Base-by-base conservation (phyloP, 37 sponge, comb jelly and placozoan genomes). In the Hormiphora californensis region DNA sequence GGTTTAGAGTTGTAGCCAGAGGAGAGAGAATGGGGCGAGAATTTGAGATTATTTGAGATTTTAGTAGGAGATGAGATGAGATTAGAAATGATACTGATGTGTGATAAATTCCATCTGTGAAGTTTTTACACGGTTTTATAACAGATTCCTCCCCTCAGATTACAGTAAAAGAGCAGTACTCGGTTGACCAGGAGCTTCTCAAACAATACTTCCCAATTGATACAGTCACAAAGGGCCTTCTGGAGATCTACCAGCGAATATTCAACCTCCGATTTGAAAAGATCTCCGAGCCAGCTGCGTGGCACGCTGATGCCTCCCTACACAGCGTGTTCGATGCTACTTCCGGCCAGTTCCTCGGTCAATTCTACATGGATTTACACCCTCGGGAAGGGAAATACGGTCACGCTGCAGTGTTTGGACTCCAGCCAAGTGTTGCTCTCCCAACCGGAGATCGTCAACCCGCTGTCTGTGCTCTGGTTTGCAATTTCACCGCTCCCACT, bases 351-450 rank as follows among this genome's bases (percentile, higher is more conserved):
- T 49, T 91, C 38, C 54, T 91, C 37, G 91, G 91, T 17, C 85
- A 57, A 39, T 91, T 91, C 85, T 91, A 89, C 55, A 86, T 91
- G 35, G 91, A 91, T 41, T 41, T 91, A 43, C 88, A 89, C 86
- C 91, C 91, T n/a, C 54, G 91, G 3, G 91, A 89, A 0, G 91
- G 91, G 12, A 91, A 91, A 54, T 91, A 86, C 54, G 89, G 91
- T n/a, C 91, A 91, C 46, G 91, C 91, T 0, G 88, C 89, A 37
- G 54, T 59, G 32, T 89, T 91, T 63, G 89, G 89, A n/a, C 41
- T 91, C 15, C 91, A 91, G 73, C 86, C 63, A 35, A 32, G 87
- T 0, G 87, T 65, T 31, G 30, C 35, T 11, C 63, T 28, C 22
- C 17, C 54, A n/a, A n/a, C n/a, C n/a, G 68, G 68, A 4, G 68